Evolutionary conservation across 2,113 vertebrate genomes (phyloP).

Genomic region (Litocranius walleri): DNA sequence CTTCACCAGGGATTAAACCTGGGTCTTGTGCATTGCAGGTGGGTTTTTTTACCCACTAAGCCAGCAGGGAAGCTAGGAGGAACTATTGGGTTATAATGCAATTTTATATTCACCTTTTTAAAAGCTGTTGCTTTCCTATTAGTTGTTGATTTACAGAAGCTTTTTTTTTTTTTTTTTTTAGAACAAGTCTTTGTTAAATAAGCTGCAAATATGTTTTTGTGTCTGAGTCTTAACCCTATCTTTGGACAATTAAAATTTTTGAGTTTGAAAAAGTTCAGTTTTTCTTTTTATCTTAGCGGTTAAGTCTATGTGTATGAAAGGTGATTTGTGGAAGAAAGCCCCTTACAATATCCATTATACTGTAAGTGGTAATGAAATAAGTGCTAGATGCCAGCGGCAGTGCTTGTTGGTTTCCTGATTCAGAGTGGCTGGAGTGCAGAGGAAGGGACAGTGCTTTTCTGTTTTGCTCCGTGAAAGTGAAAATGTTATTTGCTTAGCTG

Average conservation of each 20-base stretch:
- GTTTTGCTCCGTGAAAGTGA: background rate
- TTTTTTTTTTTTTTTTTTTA: background rate
- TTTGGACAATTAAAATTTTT: too few species aligned
- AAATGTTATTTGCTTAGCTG: background rate
- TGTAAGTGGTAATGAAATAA: too few species aligned
- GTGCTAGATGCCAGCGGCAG: accelerated
- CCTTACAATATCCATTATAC: background rate
- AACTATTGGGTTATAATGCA: background rate
- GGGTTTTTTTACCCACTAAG: background rate
- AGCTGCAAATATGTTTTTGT: too few species aligned
- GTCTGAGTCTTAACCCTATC: too few species aligned
- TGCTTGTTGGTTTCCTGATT: background rate
- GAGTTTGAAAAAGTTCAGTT: too few species aligned
- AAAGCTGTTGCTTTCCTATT: background rate
- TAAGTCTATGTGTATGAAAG: background rate
- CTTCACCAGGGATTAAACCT: background rate
- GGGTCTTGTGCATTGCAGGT: background rate
- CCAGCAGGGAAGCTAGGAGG: background rate
- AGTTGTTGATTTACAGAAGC: background rate
- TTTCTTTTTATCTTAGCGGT: background rate
- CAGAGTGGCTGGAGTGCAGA: accelerated
- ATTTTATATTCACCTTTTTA: background rate
- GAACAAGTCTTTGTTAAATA: too few species aligned
- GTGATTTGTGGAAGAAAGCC: background rate
- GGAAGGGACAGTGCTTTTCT: background rate